Percentiles rank a stretch among this genome's conserved stretches.
These are phyloP conservation scores for Eclectus roratus DNA, from an alignment of 2,113 vertebrate species.

Conservation along the genomic window DNA sequence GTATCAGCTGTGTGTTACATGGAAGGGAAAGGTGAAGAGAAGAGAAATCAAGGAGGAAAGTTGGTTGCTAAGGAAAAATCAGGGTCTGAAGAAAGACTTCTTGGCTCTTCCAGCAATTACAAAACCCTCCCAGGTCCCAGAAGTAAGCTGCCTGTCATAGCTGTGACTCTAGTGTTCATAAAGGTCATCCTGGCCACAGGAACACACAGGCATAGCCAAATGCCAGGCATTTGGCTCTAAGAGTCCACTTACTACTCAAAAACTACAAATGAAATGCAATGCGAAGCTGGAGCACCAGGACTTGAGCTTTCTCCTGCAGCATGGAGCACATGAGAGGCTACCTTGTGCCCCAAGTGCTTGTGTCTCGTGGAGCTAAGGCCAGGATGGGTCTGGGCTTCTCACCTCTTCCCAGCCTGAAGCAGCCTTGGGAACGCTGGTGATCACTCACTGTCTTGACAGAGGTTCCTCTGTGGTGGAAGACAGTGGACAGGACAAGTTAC, in stretches of 20 bases:
- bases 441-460: neutral
- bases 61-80: conserved; percentile 18
- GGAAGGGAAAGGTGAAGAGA: conserved; percentile 54
- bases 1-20: neutral
- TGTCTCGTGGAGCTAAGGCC: neutral
- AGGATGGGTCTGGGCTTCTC: neutral
- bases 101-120: conserved; percentile 32
- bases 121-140: conserved; percentile 24
- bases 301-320: neutral
- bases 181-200: conserved; percentile 48
- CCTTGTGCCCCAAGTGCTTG: neutral
- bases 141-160: conserved; percentile 13
- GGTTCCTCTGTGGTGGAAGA: fast-evolving
- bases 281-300: neutral
- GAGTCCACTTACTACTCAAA: neutral
- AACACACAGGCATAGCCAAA: neutral
- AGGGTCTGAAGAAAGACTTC: conserved; percentile 32
- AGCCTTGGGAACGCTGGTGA: neutral
- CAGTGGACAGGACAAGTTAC: neutral
- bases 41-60: conserved; percentile 28
- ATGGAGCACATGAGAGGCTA: neutral
- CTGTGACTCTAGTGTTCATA: conserved; percentile 12
- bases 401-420: neutral
- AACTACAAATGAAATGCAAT: neutral
- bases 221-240: neutral